Evolutionary conservation across 2,888 invertebrate species (phyloP), one percentile per base, ranked within the genome.

Genomic region (Tenthredo scrophulariae): DNA sequence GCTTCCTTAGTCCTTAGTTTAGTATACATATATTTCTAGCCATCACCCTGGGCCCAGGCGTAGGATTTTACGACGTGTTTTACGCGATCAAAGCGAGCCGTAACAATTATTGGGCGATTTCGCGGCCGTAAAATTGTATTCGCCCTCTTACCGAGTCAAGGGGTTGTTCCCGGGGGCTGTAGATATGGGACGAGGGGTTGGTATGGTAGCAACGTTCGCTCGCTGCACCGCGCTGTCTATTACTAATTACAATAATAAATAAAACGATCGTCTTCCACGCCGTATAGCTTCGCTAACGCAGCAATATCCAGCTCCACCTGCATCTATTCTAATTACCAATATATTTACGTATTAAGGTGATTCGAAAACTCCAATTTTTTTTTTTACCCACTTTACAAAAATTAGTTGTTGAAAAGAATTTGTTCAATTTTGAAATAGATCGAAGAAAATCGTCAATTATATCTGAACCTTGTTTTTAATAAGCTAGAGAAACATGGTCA

Each of bases 91-190:
- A 91, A 91, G 92, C 91, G 90, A 91, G 91, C 92, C 91, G 91
- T 93, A 93, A 92, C 93, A 92, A 93, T 93, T 93, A 92, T 93
- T 92, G 92, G 91, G 87, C 93, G 92, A 93, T 93, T 92, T 92
- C 90, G 92, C 90, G 91, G 91, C 91, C 91, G 91, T 93, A 92
- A 93, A 93, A 92, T 92, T 93, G 92, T 92, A 92, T 92, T 91
- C 90, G 87, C 87, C 90, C 87, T 87, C 84, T 87, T 83, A 22
- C 37, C 83, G 22, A 83, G 83, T 83, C 83, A 70, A 83, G 83
- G 83, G 83, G 83, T 83, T 58, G 83, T 54, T 83, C 67, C 70
- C 46, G 83, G 62, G 37, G 29, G 33, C 18, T 50, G n/a, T 33
- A 62, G 80, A n/a, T 43, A 67, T 26, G 80, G 40, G 40, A n/a